Base-by-base conservation (phyloP, 2,113 vertebrate genomes). In the Rhineura floridana region DNA sequence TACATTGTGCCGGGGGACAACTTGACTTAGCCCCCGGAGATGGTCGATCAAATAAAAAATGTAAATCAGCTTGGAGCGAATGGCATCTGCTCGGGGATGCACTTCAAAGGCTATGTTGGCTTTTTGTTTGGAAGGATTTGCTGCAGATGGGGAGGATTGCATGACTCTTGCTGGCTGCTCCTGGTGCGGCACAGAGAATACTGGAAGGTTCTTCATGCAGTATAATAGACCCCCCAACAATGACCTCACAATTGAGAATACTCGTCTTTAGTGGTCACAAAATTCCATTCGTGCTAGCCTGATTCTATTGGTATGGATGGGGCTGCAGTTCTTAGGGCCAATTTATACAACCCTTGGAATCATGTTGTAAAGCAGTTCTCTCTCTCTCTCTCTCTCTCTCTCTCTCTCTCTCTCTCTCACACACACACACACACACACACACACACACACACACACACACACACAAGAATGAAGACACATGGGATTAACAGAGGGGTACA, bases 31-130 rank as follows among this genome's bases (percentile, higher is more conserved):
- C 77, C 95, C 95, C 84, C 87, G 82, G 42, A 95, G 82, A 77
- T 88, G 91, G 55, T 96, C 94, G 2, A 96, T 92, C 76, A 95
- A 86, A 80, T 94, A 96, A 48, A 96, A 96, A 8, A 89, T 95
- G 33, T 95, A 93, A 55, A 96, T 91, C 62, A 94, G 84, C 39
- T 90, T 92, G 10, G 94, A 94, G 52, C 91, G 89, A 77, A 96
- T 89, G 33, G 96, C 93, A 69, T 95, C 94, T 3, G 95, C 92
- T 39, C 93, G 89, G 65, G 88, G 86, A 19, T 95, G 73, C 50
- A 84, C 50, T n/a, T 15, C 30, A 30, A 59, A 6, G 7, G 15
- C 6, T 4, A 28, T 30, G 30, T 28, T 3, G 1, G 0, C 3
- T 46, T 21, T 79, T 7, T 2, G 12, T n/a, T 30, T 9, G 30